These are phyloP conservation scores for Epistrophella euchroma DNA, from an alignment of 2,888 invertebrate genomes.

Conservation along the genomic window DNA sequence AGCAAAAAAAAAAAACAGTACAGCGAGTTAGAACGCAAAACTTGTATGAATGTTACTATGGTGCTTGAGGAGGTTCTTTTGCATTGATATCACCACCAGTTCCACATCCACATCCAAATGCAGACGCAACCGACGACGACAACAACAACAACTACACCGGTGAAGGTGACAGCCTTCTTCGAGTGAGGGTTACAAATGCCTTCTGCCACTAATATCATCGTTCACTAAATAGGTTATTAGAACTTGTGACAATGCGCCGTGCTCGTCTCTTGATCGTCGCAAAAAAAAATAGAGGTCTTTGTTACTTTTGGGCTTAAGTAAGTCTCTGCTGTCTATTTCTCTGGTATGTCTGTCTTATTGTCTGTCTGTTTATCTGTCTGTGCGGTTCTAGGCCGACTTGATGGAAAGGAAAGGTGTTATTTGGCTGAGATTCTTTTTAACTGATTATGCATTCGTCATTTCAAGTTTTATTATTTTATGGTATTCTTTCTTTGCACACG, in stretches of 20 bases:
- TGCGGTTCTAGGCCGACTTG: slow-evolving; percentile 28
- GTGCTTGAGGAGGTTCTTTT: slow-evolving; percentile 17
- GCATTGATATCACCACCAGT: slow-evolving; percentile 31
- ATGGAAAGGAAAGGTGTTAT: slow-evolving; percentile 66
- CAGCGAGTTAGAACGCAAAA: slow-evolving; percentile 16
- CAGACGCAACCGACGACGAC: slow-evolving; percentile 22
- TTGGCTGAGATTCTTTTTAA: slow-evolving; percentile 28
- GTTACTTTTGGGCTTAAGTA: slow-evolving; percentile 17
- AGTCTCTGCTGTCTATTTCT: slow-evolving; percentile 17
- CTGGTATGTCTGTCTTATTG: neutral
- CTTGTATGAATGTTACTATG: slow-evolving; percentile 10
- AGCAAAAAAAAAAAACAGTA: neutral
- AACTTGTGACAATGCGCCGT: slow-evolving; percentile 66
- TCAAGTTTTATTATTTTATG: slow-evolving; percentile 36
- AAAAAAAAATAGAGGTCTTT: slow-evolving; percentile 26
- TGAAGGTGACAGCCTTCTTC: slow-evolving; percentile 47
- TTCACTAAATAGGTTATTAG: slow-evolving; percentile 74
- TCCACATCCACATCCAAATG: slow-evolving; percentile 16
- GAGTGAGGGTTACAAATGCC: slow-evolving; percentile 51
- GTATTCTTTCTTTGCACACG: slow-evolving; percentile 29
- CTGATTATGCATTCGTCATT: slow-evolving; percentile 56
- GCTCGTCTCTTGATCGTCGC: slow-evolving; percentile 1
- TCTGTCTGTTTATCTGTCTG: slow-evolving; percentile 25
- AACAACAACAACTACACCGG: neutral
- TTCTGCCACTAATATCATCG: slow-evolving; percentile 61